Conservation (phyloP, 2,113 vertebrate genomes). For the Mirza zaza region DNA sequence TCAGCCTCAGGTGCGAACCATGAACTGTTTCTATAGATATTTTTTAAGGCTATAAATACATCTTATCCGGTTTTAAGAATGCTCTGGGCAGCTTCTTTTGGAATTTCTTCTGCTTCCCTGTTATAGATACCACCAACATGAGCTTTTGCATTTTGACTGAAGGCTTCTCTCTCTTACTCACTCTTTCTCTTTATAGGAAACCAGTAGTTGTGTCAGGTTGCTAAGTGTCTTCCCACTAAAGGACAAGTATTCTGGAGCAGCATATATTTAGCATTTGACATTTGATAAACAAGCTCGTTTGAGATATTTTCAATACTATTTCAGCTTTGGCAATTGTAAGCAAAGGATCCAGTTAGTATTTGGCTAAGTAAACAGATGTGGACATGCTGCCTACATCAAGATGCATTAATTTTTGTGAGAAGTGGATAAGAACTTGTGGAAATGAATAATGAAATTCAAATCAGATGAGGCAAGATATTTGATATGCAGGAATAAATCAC, state of each 20-base stretch:
- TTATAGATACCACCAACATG: background rate
- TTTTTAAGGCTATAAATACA: background rate
- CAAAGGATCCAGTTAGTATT: constrained; percentile 42
- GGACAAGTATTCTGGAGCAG: background rate
- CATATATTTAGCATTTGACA: constrained; percentile 46
- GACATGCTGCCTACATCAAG: background rate
- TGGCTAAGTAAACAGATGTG: constrained; percentile 29
- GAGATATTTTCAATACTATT: constrained; percentile 41
- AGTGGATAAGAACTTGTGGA: constrained; percentile 23
- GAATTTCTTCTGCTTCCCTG: background rate
- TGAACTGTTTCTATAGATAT: background rate
- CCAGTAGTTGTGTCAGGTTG: background rate
- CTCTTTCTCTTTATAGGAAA: background rate
- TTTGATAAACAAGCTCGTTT: constrained; percentile 48
- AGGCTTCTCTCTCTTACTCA: background rate
- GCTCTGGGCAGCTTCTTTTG: background rate
- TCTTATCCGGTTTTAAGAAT: background rate
- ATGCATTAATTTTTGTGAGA: constrained; percentile 52
- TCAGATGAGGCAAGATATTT: background rate
- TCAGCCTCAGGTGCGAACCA: too few species aligned
- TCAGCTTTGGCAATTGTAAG: constrained; percentile 1
- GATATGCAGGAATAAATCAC: constrained; percentile 48
- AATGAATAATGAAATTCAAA: constrained; percentile 61
- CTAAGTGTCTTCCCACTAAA: constrained; percentile 31
- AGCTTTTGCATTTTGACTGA: constrained; percentile 28